Evolutionary conservation across 2,797 vertebrate species (phyloP).

Genomic region (Sparus aurata): DNA sequence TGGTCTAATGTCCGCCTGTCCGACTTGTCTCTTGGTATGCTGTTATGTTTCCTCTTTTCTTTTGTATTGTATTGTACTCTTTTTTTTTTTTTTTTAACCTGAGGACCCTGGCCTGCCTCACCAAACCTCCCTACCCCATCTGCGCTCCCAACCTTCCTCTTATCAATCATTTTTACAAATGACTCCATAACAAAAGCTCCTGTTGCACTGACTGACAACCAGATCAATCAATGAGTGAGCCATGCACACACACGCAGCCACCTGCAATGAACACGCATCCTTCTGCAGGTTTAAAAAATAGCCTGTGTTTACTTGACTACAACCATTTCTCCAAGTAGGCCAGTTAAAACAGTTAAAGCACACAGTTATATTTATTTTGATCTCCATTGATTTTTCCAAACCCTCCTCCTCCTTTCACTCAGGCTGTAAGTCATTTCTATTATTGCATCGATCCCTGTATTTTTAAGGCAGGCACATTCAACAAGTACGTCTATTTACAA

Average conservation of each 20-base stretch:
- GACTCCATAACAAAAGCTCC: slow-evolving; percentile 49
- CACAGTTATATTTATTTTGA: slow-evolving; percentile 33
- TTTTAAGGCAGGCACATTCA: slow-evolving; percentile 15
- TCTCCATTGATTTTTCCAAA: slow-evolving; percentile 35
- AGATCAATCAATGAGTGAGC: slow-evolving; percentile 43
- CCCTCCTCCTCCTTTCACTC: slow-evolving; percentile 4
- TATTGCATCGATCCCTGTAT: slow-evolving; percentile 36
- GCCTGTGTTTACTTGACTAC: slow-evolving; percentile 14
- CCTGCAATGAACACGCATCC: slow-evolving; percentile 1
- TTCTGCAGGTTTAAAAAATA: slow-evolving; percentile 42
- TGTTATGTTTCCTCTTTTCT: slow-evolving; percentile 55
- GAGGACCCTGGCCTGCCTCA: slow-evolving; percentile 38
- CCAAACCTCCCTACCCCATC: slow-evolving; percentile 2
- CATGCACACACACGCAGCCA: background rate
- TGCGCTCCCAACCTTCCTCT: slow-evolving; percentile 4
- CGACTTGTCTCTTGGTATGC: slow-evolving; percentile 63
- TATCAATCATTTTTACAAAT: slow-evolving; percentile 36
- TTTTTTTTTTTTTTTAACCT: background rate
- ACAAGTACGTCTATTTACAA: background rate
- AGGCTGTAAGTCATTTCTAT: slow-evolving; percentile 10
- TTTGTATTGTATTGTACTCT: slow-evolving; percentile 28
- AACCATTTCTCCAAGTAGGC: slow-evolving; percentile 41
- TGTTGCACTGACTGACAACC: slow-evolving; percentile 72
- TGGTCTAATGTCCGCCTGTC: slow-evolving; percentile 65
- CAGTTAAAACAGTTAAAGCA: slow-evolving; percentile 31